Evolutionary conservation across 2,888 invertebrate genomes (phyloP), one percentile per base, ranked within the genome.

Genomic region (Platycheirus albimanus): DNA sequence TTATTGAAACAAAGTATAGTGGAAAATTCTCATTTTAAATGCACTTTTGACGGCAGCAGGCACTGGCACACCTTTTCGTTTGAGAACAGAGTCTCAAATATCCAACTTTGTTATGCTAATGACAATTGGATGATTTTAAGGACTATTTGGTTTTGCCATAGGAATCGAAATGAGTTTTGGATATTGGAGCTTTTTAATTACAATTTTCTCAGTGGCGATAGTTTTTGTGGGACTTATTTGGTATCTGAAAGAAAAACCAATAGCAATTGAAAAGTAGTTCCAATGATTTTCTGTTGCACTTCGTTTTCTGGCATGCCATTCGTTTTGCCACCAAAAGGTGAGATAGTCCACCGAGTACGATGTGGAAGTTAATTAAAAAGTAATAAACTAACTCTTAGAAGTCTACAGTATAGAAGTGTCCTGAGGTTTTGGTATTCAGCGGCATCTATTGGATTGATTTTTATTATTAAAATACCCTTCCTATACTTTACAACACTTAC

Each of bases 91-190:
- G 41, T 24, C 15, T 66, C 38, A 20, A 30, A 15, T 17, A 2
- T 11, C 7, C 17, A n/a, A 13, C 52, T 67, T 52, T 67, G 67
- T 52, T 52, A 67, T 67, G 52, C 67, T 52, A 67, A 67, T 66
- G 10, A 17, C 15, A 54, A 10, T 13, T 38, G 13, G 10, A 11
- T 43, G 17, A n/a, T 33, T 36, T 51, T 54, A 5, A 33, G 7
- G 5, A 41, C n/a, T 11, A 24, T 47, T 20, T 47, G 19, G 1
- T 24, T 11, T 45, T 8, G 2, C 0, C 45, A 28, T 41, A 10
- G 3, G 17, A 15, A 43, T 61, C 17, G 45, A 61, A 61, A 61
- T 61, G 43, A 43, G 38, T 43, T 43, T 43, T 61, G 24, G 43
- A 3, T 24, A 43, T 30, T 17, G 15, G 17, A 33, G 52, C 17